Base-by-base conservation (phyloP, 2,888 invertebrate species). In the Agrotis puta region DNA sequence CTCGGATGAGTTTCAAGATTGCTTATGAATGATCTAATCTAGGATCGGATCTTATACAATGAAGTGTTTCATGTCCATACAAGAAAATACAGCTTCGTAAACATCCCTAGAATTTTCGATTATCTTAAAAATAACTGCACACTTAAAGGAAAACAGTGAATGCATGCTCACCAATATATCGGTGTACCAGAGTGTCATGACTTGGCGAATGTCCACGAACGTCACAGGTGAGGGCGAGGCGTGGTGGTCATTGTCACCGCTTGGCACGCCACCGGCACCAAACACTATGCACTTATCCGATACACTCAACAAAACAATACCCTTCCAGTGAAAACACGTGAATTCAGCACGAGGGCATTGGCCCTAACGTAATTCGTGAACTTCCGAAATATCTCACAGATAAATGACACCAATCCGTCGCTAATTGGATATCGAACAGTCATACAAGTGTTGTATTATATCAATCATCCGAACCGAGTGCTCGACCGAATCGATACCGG, bases 111-210 rank as follows among this genome's bases (percentile, higher is more conserved):
- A 59, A 27, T 18, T 20, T 24, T 45, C 2, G 3, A 59, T 56
- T 56, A 39, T 59, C 22, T 27, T 53, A 54, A 56, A 80, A 74
- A 61, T 65, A 54, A 62, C 53, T 58, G 64, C 50, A 48, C 47
- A 43, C 56, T 50, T 67, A 48, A 54, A 66, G 58, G 54, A 54
- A 69, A 53, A 65, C 61, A 77, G 58, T 73, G 74, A 76, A 81
- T 74, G 85, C 85, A 88, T 85, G 90, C 95, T 96, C 91, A 96
- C 96, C 96, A 95, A 88, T 93, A 95, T 90, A 89, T 96, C 94
- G 82, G 95, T 95, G 91, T 96, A 96, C 96, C 96, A 96, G 84
- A 96, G 94, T 90, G 96, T 96, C 96, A 96, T 96, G 89, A 89
- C 85, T 95, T 95, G 96, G 95, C 95, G 79, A 88, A 83, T 84